Conservation (phyloP, 1,140 invertebrate species). For the Papilio dardanus region DNA sequence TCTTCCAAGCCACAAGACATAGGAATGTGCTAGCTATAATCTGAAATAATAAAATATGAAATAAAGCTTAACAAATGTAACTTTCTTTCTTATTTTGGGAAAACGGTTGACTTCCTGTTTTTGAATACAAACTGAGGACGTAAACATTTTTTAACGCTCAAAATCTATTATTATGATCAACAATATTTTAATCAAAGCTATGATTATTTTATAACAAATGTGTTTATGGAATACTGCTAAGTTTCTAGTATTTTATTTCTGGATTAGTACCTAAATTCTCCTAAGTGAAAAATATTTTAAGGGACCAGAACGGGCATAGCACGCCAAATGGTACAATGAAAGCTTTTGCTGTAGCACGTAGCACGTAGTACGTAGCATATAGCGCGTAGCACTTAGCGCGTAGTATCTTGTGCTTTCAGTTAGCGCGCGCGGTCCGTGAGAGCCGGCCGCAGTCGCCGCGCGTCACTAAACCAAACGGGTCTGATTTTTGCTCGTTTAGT, state of each 20-base stretch:
- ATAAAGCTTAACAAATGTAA: background rate
- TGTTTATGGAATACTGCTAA: too few relatives aligned
- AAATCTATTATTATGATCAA: too few relatives aligned
- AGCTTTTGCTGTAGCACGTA: slow-evolving; percentile 57
- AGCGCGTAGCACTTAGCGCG: slow-evolving; percentile 37
- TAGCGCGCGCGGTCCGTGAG: slow-evolving; percentile 60
- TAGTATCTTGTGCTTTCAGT: slow-evolving; percentile 64
- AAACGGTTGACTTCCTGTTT: too few relatives aligned
- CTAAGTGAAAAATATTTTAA: background rate
- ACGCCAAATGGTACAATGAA: slow-evolving; percentile 32
- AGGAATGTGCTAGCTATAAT: background rate
- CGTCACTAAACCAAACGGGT: slow-evolving; percentile 38
- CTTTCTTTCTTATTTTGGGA: too few relatives aligned
- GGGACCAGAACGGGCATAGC: background rate
- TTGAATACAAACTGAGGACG: too few relatives aligned
- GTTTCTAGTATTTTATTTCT: too few relatives aligned
- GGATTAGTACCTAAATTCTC: background rate
- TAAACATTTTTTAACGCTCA: too few relatives aligned
- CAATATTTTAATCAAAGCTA: too few relatives aligned
- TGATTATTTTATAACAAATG: too few relatives aligned
- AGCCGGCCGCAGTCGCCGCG: slow-evolving; percentile 53
- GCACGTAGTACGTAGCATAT: slow-evolving; percentile 48
- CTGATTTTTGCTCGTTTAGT: slow-evolving; percentile 27
- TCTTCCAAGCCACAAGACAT: background rate
- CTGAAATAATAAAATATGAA: too few relatives aligned